Conservation (phyloP, 2,888 invertebrate genomes). For the Drosophila robusta region DNA sequence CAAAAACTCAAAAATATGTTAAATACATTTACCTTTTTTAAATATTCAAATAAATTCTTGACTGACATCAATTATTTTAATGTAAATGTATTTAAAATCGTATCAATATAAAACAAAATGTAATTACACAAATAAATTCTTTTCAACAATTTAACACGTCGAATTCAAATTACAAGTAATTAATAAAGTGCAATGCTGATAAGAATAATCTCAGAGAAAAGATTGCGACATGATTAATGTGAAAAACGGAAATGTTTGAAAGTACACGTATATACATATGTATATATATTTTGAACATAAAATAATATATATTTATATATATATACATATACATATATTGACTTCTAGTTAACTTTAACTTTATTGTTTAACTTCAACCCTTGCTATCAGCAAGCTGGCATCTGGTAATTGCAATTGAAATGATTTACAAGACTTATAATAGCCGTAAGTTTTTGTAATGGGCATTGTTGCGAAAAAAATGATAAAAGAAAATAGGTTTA, state of each 20-base stretch:
- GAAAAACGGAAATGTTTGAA: not conserved
- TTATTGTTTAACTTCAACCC: not conserved
- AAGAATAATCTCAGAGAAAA: not conserved
- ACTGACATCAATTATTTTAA: not conserved
- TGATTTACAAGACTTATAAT: slow-evolving; percentile 1
- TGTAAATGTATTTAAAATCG: not conserved
- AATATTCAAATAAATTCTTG: not conserved
- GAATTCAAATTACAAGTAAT: not conserved
- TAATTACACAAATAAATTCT: slow-evolving; percentile 7
- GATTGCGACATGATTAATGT: not conserved
- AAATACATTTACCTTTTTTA: not conserved
- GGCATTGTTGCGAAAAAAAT: not conserved
- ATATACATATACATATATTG: not conserved
- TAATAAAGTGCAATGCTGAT: too few species aligned
- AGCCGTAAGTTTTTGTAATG: slow-evolving; percentile 14
- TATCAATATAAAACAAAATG: not conserved
- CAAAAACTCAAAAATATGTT: too few species aligned
- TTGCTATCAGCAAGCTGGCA: slow-evolving; percentile 1
- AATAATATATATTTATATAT: too few species aligned
- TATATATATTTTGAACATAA: not conserved
- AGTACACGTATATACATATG: too few species aligned
- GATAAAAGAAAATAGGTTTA: slow-evolving; percentile 1
- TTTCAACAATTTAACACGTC: not conserved
- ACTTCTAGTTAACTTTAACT: not conserved
- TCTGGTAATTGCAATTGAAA: slow-evolving; percentile 11